Conservation (phyloP, 2,888 invertebrate genomes). For the Anaspis maculata region DNA sequence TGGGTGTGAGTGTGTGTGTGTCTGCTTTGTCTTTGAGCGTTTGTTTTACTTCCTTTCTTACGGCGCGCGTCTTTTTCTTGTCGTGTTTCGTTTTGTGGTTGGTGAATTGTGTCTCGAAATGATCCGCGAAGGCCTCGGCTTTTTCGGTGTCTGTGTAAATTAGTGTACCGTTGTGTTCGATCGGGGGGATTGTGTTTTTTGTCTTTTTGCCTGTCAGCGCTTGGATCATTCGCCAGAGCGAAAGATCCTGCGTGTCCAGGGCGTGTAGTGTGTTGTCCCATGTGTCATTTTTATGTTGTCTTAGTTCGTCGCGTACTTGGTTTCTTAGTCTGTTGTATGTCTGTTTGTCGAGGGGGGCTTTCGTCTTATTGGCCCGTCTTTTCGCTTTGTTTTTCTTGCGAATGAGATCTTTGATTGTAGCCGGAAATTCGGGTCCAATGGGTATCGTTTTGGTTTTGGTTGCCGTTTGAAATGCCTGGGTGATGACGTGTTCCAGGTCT, state of each 20-base stretch:
- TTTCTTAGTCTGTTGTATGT: no score
- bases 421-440: no score
- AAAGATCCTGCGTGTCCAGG: no score
- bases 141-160: neutral
- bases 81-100: no score
- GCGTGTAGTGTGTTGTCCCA: neutral
- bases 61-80: no score
- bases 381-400: neutral
- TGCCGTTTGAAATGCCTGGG: neutral
- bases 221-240: neutral
- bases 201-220: neutral
- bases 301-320: no score
- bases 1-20: neutral
- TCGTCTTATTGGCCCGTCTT: no score
- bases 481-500: neutral
- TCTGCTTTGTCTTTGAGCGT: neutral
- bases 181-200: no score
- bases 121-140: neutral
- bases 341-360: neutral
- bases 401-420: neutral
- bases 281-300: neutral
- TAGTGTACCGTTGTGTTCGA: neutral
- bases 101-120: neutral
- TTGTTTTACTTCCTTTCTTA: neutral
- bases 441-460: no score